These are phyloP conservation scores for Smittia sp. DNA, from an alignment of 2,888 invertebrate genomes.

Conservation along the genomic window DNA sequence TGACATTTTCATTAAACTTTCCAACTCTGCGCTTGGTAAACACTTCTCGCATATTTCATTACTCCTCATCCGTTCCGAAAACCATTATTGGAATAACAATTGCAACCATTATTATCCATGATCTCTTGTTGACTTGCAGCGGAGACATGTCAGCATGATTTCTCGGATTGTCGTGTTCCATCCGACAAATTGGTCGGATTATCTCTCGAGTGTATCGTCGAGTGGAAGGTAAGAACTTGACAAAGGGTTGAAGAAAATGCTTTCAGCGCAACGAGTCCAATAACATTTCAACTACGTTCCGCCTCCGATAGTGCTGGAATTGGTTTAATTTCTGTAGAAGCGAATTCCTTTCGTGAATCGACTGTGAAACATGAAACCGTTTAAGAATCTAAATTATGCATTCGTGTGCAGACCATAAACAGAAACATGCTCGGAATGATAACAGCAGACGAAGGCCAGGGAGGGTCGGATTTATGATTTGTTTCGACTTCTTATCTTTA, in stretches of 20 bases:
- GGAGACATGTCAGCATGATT: slow-evolving; percentile 1
- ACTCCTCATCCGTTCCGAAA: slow-evolving; percentile 11
- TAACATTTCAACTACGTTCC: too few species aligned
- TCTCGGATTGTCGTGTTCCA: slow-evolving; percentile 3
- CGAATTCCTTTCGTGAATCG: background rate
- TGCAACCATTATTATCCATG: slow-evolving; percentile 40
- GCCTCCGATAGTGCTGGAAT: background rate
- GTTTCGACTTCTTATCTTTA: slow-evolving; percentile 36
- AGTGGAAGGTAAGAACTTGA: slow-evolving; percentile 33
- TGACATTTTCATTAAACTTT: slow-evolving; percentile 36
- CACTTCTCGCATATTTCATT: slow-evolving; percentile 21
- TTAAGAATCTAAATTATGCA: slow-evolving; percentile 25
- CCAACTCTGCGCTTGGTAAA: slow-evolving; percentile 1
- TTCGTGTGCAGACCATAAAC: slow-evolving; percentile 34
- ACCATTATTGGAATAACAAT: slow-evolving; percentile 39
- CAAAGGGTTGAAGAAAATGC: slow-evolving; percentile 9
- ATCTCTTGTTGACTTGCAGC: slow-evolving; percentile 21
- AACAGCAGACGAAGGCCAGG: slow-evolving; percentile 11
- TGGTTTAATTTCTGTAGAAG: slow-evolving; percentile 23
- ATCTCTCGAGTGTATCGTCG: slow-evolving; percentile 25
- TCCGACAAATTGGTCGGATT: slow-evolving; percentile 36
- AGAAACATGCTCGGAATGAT: slow-evolving; percentile 33
- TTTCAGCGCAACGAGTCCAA: slow-evolving; percentile 14
- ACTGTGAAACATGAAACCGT: background rate
- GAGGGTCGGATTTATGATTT: slow-evolving; percentile 34